Conservation (phyloP, 2,888 invertebrate genomes). For the Ecliptopera silaceata region DNA sequence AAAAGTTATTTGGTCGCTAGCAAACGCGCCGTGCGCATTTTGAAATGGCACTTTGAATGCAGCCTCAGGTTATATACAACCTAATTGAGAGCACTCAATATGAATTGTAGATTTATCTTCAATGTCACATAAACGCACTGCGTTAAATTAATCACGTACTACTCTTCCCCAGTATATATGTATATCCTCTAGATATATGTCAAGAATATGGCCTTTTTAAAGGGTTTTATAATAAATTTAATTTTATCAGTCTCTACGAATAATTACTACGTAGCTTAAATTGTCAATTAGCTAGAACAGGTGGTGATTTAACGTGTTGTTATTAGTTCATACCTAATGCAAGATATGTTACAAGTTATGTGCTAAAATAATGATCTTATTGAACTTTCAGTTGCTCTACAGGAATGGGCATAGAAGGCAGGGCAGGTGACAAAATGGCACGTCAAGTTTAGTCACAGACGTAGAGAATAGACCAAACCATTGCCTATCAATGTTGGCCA, state of each 20-base stretch:
- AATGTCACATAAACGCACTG: constrained; percentile 9
- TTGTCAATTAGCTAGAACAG: constrained; percentile 16
- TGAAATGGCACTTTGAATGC: constrained; percentile 29
- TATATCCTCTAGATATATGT: too few species aligned
- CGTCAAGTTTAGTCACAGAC: too few species aligned
- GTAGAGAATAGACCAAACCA: too few species aligned
- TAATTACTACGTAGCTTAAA: constrained; percentile 9
- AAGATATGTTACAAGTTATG: constrained; percentile 13
- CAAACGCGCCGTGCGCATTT: constrained; percentile 11
- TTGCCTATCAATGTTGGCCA: too few species aligned
- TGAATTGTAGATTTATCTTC: constrained; percentile 2
- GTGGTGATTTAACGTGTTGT: constrained; percentile 3
- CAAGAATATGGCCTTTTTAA: too few species aligned
- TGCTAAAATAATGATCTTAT: constrained; percentile 5
- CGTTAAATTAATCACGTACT: too few species aligned
- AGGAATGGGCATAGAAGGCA: constrained; percentile 1
- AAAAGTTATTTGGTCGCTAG: too few species aligned
- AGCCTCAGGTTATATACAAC: constrained; percentile 30
- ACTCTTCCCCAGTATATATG: too few species aligned
- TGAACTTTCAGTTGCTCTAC: constrained; percentile 5
- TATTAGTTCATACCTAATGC: constrained; percentile 9
- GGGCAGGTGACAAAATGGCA: neutral
- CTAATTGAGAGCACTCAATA: constrained; percentile 29
- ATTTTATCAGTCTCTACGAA: too few species aligned
- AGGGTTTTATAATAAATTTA: too few species aligned